Percentiles rank a stretch among this genome's conserved stretches.
phyloP scores from a whole-genome alignment of 30 jellyfish, hydroid and myxozoan genomes.

The Aurelia aurita region DNA sequence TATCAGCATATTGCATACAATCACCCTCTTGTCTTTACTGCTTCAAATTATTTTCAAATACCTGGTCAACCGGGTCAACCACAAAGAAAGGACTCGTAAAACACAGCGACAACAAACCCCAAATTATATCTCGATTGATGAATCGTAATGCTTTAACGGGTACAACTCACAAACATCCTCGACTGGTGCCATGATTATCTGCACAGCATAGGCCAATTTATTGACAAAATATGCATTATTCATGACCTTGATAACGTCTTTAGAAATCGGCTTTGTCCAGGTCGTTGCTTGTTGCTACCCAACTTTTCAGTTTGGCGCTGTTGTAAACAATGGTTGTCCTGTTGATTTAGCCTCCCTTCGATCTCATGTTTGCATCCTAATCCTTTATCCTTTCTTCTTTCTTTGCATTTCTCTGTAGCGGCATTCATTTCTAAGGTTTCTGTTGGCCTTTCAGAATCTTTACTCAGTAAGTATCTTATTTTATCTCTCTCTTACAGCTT shows the following conservation, averaged over 20 bases:
- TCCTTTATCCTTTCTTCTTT: too few relatives aligned
- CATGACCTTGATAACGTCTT: neutral
- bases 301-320: neutral
- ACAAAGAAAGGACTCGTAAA: constrained; percentile 5
- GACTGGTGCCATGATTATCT: constrained; percentile 10
- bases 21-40: too few relatives aligned
- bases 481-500: too few relatives aligned
- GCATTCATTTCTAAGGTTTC: neutral
- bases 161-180: neutral
- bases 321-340: neutral
- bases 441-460: neutral
- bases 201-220: constrained; percentile 29
- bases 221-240: neutral
- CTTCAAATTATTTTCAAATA: too few relatives aligned
- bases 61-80: constrained; percentile 4
- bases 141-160: neutral
- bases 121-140: neutral
- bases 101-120: neutral
- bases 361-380: neutral
- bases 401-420: neutral
- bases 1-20: too few relatives aligned
- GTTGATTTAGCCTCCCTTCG: constrained; percentile 1
- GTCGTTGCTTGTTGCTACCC: constrained; percentile 5
- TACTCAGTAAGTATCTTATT: too few relatives aligned
- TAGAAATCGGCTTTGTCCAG: too few relatives aligned